Conservation (phyloP, 2,113 vertebrate genomes). For the Kryptolebias marmoratus region DNA sequence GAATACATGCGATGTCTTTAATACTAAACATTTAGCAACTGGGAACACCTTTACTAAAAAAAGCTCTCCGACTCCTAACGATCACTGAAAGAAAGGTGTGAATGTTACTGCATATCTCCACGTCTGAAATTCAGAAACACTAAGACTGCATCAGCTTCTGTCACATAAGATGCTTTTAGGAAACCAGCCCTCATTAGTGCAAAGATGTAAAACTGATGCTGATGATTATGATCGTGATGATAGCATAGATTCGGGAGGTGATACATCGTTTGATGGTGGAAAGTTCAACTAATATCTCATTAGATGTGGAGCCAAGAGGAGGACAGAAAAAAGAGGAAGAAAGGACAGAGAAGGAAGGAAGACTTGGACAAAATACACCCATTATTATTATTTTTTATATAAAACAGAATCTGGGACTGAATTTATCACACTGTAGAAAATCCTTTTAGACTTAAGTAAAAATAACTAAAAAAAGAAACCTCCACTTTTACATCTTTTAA, state of each 20-base stretch:
- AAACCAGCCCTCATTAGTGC: constrained; percentile 67
- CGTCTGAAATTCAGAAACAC: too few species aligned
- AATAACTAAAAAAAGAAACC: background rate
- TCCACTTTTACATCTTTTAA: background rate
- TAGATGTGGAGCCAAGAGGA: constrained; percentile 4
- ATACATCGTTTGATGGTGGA: constrained; percentile 37
- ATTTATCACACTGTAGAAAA: constrained; percentile 16
- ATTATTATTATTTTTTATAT: background rate
- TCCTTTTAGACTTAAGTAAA: background rate
- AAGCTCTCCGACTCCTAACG: background rate
- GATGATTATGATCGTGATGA: constrained; percentile 59
- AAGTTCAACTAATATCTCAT: constrained; percentile 41
- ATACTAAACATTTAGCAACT: constrained; percentile 7
- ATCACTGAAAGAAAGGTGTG: constrained; percentile 9
- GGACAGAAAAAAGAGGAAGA: constrained; percentile 12
- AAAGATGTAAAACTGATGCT: constrained; percentile 44
- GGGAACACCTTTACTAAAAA: background rate
- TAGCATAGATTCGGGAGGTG: constrained; percentile 45
- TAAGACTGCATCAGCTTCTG: constrained; percentile 10
- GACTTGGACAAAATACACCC: background rate
- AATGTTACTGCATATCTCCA: background rate
- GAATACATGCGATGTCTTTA: constrained; percentile 20
- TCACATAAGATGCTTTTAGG: constrained; percentile 57
- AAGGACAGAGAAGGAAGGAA: constrained; percentile 26
- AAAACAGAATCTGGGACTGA: background rate